Base-by-base conservation (phyloP, 2,113 vertebrate species). In the Eupsittula cactorum region DNA sequence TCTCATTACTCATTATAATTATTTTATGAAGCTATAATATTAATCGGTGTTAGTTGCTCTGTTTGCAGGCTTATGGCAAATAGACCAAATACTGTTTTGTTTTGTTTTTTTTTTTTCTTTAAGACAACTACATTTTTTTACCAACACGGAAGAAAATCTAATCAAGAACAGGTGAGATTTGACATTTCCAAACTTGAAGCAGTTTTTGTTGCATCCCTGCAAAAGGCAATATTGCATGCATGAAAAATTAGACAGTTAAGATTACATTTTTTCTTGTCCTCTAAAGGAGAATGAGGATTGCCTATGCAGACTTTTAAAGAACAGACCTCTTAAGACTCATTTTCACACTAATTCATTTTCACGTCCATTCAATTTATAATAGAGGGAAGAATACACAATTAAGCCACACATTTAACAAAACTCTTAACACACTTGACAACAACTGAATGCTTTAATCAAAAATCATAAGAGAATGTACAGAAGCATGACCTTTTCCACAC, bases 361-460 rank as follows among this genome's bases (percentile, higher is more conserved):
- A 94, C 95, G 95, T 84, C 82, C 59, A 94, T 97, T 97, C 93
- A 95, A 62, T 96, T 94, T 97, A 88, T 96, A 97, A 97, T 92
- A 96, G 85, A 96, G 77, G 86, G 95, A 96, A 96, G 92, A 96
- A 97, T 96, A 95, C 98, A 98, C 94, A 97, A 97, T 98, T 97
- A 97, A 95, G 71, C 75, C 90, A 96, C 27, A 13, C 68, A 93
- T 97, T 95, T 96, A 97, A 94, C 44, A 97, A 93, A 95, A 92
- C 63, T 95, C 81, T 97, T 97, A 97, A 97, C 76, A 95, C 80
- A 97, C 95, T 96, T 98, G 92, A 87, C 95, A 97, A 96, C 88
- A 98, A 97, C 92, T 97, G 96, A 97, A 90, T 70, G 49, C 55
- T 92, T 96, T 97, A 97, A 97, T 97, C 97, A 97, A 98, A 98